Conservation (phyloP, 2,113 vertebrate genomes). For the Stomatorhinus ivindoensis region DNA sequence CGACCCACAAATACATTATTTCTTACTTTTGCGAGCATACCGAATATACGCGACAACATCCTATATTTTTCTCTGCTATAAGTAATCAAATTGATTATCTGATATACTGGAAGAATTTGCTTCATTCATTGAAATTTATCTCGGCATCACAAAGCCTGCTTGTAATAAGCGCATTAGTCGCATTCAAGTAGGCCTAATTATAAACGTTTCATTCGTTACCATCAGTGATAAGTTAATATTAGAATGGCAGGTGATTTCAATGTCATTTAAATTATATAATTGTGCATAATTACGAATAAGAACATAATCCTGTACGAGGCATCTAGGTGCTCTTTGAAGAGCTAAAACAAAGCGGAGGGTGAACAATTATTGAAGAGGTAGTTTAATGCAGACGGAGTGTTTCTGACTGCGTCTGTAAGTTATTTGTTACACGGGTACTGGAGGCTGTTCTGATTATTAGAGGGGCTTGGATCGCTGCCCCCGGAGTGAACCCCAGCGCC, state of each 20-base stretch:
- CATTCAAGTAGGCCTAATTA: background rate
- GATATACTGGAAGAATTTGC: background rate
- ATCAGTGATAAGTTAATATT: background rate
- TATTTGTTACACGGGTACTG: constrained; percentile 8
- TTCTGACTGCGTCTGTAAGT: background rate
- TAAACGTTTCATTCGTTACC: background rate
- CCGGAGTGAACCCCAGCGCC: background rate
- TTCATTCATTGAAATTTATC: background rate
- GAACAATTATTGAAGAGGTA: background rate
- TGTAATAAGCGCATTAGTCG: background rate
- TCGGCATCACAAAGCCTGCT: background rate
- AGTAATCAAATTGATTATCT: background rate
- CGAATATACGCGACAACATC: background rate
- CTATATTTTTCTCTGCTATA: background rate
- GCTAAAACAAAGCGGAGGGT: background rate
- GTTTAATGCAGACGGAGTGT: background rate
- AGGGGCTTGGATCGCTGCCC: background rate
- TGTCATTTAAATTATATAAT: background rate
- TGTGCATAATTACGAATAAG: background rate
- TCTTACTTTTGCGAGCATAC: background rate
- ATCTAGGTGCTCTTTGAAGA: background rate
- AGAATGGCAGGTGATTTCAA: background rate
- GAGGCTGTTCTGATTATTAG: constrained; percentile 16
- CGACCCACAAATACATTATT: background rate
- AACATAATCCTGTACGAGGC: background rate